Percentiles rank a stretch among this genome's conserved stretches.
Evolutionary conservation across 2,113 vertebrate species (phyloP).

Genomic region (Pantherophis guttatus): DNA sequence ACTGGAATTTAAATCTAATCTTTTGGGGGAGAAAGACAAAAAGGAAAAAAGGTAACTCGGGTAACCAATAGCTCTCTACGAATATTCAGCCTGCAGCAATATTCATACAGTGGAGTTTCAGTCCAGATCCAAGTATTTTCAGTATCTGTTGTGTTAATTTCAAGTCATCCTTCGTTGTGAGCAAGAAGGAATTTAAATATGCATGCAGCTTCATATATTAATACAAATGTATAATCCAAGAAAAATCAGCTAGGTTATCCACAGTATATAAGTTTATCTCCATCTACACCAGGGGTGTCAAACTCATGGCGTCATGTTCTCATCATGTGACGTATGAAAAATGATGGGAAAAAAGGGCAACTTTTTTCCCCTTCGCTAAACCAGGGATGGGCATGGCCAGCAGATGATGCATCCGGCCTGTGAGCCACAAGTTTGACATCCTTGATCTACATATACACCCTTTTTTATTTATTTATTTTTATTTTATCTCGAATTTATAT

Average conservation of each 20-base stretch:
- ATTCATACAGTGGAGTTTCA: neutral
- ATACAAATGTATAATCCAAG: neutral
- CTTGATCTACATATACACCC: neutral
- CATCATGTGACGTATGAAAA: too few relatives aligned
- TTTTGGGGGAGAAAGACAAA: neutral
- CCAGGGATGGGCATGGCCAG: too few relatives aligned
- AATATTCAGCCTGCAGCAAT: neutral
- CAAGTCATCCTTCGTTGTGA: neutral
- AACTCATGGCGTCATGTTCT: too few relatives aligned
- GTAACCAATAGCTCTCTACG: neutral
- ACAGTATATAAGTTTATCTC: neutral
- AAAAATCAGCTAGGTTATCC: neutral
- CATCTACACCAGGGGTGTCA: neutral
- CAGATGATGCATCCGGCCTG: too few relatives aligned
- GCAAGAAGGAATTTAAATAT: neutral
- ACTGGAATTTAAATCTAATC: neutral
- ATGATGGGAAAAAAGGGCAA: too few relatives aligned
- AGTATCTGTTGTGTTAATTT: neutral
- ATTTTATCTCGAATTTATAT: too few relatives aligned
- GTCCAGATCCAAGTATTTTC: neutral
- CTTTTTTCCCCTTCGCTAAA: too few relatives aligned
- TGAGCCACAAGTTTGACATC: too few relatives aligned
- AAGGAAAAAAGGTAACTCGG: neutral
- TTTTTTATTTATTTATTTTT: neutral
- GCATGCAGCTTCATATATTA: neutral